Evolutionary conservation across 2,113 vertebrate species (phyloP).

Genomic region (Deroptyus accipitrinus): DNA sequence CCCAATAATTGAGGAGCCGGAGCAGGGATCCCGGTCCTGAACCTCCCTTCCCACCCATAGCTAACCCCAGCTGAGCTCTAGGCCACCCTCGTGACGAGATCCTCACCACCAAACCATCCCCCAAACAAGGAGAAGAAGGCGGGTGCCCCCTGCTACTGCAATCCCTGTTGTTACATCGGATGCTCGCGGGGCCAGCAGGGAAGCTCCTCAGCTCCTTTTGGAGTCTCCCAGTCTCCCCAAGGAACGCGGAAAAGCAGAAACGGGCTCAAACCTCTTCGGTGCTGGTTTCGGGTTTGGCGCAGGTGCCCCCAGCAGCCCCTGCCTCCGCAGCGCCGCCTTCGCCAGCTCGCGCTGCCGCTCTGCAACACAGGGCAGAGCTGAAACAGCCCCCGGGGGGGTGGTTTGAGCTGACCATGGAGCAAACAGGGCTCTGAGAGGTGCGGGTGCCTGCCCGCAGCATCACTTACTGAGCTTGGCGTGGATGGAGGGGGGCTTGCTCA

Average conservation of each 20-base stretch:
- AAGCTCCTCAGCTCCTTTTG: not conserved
- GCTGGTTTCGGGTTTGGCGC: slow-evolving; percentile 68
- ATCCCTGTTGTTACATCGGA: not conserved
- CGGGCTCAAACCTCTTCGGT: slow-evolving; percentile 79
- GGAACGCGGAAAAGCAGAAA: not conserved
- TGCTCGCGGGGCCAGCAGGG: not conserved
- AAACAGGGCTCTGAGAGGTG: not conserved
- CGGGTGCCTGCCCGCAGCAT: not conserved
- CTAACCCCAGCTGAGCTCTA: not conserved
- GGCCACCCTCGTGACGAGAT: not conserved
- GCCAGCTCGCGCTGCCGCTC: slow-evolving; percentile 91
- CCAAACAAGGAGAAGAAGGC: not conserved
- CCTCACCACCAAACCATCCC: not conserved
- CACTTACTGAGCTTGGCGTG: slow-evolving; percentile 90
- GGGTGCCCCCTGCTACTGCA: not conserved
- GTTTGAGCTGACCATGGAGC: not conserved
- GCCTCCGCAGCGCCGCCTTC: slow-evolving; percentile 85
- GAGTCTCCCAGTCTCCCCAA: not conserved
- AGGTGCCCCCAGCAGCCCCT: slow-evolving; percentile 80
- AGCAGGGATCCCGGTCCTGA: not conserved
- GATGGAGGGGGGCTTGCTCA: slow-evolving; percentile 84
- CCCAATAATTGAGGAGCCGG: not conserved
- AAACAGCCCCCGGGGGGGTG: not conserved
- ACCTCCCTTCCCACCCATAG: not conserved
- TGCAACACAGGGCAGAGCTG: slow-evolving; percentile 46